Evolutionary conservation across 23 tunicate genomes (phyloP).

Genomic region (Trididemnum nubilum): DNA sequence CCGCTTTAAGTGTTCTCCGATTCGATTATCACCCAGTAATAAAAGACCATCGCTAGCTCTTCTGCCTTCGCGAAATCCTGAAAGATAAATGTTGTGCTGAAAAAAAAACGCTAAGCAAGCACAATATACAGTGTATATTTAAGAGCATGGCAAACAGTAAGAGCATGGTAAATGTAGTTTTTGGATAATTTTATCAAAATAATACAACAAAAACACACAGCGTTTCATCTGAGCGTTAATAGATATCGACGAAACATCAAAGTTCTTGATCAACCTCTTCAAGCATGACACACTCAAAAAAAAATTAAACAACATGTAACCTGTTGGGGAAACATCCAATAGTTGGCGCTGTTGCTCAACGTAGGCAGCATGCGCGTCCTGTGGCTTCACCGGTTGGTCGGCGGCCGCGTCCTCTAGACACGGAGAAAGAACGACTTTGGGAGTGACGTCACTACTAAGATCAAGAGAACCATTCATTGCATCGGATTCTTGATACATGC

Average conservation of each 20-base stretch:
- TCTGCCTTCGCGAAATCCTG: conserved; percentile 87
- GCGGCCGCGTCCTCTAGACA: conserved; percentile 34
- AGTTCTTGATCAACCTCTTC: neutral
- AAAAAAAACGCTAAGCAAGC: neutral
- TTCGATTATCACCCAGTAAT: conserved; percentile 49
- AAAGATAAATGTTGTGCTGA: neutral
- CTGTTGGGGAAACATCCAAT: conserved; percentile 85
- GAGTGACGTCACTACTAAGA: conserved; percentile 30
- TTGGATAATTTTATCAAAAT: too few relatives aligned
- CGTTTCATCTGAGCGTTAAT: too few relatives aligned
- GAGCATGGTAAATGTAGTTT: too few relatives aligned
- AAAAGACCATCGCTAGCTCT: conserved; percentile 91
- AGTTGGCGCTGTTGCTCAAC: conserved; percentile 66
- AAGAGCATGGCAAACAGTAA: too few relatives aligned
- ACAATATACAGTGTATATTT: neutral
- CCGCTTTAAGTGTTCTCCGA: conserved; percentile 72
- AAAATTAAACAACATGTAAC: conserved; percentile 12
- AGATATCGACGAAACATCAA: too few relatives aligned
- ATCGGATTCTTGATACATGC: neutral
- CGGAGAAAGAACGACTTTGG: conserved; percentile 46
- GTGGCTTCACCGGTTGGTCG: conserved; percentile 3
- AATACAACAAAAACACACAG: too few relatives aligned
- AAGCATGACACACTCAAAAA: neutral
- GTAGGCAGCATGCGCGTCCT: conserved; percentile 24
- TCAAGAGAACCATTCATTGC: conserved; percentile 8